Conservation (phyloP, 1,140 invertebrate genomes). For the Sycophila sp. region DNA sequence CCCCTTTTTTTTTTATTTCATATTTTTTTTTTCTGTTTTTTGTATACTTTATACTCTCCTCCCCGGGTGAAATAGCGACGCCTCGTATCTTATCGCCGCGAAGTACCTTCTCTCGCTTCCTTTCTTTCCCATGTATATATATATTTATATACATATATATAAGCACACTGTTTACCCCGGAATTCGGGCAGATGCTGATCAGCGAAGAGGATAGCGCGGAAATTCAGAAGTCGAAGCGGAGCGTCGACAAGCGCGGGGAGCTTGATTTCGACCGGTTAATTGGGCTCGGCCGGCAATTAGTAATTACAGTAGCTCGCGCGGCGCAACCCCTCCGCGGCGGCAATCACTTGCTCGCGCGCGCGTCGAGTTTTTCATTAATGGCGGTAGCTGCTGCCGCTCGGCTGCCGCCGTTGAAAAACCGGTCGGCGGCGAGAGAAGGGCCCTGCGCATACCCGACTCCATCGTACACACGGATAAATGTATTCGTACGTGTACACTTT, state of each 20-base stretch:
- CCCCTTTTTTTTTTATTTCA: too few relatives aligned
- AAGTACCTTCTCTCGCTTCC: background rate
- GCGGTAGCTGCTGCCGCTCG: constrained; percentile 5
- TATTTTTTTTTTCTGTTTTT: too few relatives aligned
- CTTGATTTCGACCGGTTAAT: constrained; percentile 19
- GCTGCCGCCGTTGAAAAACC: background rate
- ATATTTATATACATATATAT: background rate
- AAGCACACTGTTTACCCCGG: too few relatives aligned
- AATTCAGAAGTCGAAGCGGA: background rate
- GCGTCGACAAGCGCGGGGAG: background rate
- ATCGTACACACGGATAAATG: too few relatives aligned
- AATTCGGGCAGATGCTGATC: too few relatives aligned
- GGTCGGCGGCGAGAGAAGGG: background rate
- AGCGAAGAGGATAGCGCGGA: too few relatives aligned
- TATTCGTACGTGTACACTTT: too few relatives aligned
- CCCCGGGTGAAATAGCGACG: too few relatives aligned
- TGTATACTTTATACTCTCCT: too few relatives aligned
- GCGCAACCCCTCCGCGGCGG: background rate
- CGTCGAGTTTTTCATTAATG: constrained; percentile 27
- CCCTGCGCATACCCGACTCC: too few relatives aligned
- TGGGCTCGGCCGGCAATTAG: constrained; percentile 31
- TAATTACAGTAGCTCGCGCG: constrained; percentile 30
- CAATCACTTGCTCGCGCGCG: background rate
- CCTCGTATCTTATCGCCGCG: too few relatives aligned
- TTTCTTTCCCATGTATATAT: background rate